Base-by-base conservation (phyloP, 1,140 invertebrate species). In the Pantala flavescens region DNA sequence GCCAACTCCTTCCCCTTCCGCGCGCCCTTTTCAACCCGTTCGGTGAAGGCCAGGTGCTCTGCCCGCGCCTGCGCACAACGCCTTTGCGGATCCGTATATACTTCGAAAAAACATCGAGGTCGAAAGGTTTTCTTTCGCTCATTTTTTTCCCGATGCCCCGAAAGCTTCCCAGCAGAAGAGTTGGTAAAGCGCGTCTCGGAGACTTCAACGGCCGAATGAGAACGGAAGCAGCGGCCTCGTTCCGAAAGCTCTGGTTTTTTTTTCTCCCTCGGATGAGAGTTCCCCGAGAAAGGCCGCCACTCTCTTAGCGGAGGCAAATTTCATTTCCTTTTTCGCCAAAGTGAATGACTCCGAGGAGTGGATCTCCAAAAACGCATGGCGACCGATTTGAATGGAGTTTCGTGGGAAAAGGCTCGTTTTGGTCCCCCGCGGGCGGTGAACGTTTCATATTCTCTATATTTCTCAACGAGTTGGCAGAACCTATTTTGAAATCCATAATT, bases 31-130 rank as follows among this genome's bases (percentile, higher is more conserved):
- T 16, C 49, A 63, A 63, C n/a, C 49, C 49, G 49, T 63, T 63
- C n/a, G 49, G 49, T 63, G n/a, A 63, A 63, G 49, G 49, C 49
- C 49, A 63, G 49, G 49, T 63, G 49, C 49, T 63, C 49, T 63
- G 49, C n/a, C 16, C 12, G 14, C 49, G 14, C 49, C 49, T 63
- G 49, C n/a, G 49, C 49, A 63, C 3, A 63, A 63, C 49, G 12
- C 3, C 3, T 9, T 63, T 21, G 49, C 14, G 12, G 49, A 63
- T 7, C 49, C 49, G 49, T 63, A 63, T 7, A 63, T 63, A 63
- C 49, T 63, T 21, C 49, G 49, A 1, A 63, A 63, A 63, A 63
- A 63, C n/a, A 63, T 63, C n/a, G 14, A 63, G 49, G 49, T 63
- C 49, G 49, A 63, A 63, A 63, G 49, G 49, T 21, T 63, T 63